Evolutionary conservation across 2,888 invertebrate species (phyloP), one percentile per base, ranked within the genome.

Genomic region (Balanococcus diminutus): DNA sequence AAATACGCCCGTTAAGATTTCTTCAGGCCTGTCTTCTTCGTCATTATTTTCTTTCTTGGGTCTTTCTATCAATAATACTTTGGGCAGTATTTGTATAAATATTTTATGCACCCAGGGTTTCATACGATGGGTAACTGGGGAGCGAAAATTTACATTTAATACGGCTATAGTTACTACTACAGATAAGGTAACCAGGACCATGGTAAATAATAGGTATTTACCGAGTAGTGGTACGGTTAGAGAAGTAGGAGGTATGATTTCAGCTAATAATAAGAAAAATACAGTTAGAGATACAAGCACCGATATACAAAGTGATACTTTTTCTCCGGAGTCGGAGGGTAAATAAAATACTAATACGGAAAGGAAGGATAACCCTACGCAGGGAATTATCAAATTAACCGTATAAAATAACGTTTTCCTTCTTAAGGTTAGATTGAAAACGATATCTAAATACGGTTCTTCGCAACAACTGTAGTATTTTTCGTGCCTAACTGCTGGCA

Each of bases 331-430:
- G 91, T 98, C 98, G 88, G 97, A 97, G 87, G 99, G 99, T 89
- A 99, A 92, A 91, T 99, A 99, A 92, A 99, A 99, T 88, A 98
- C 98, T 87, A 99, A 92, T 87, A 98, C 97, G 88, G 98, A 98
- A 88, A 99, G 93, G 91, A 98, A 97, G 87, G 97, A 97, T 90
- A 99, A 98, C 88, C 97, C 97, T 87, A 99, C 96, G 90, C 98
- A 98, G 86, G 98, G 98, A 89, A 98, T 97, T 89, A 98, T 98
- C 88, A 98, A 93, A 91, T 98, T 98, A 89, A 98, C 96, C 84
- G 98, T 98, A 92, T 98, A 98, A 92, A 98, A 98, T 87, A 98
- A 94, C 51, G 98, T 98, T 91, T 98, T 98, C 89, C 98, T 92
- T 89, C 98, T 92, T 87, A 98, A 92, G 87, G 98, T 98, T 89